Evolutionary conservation across 2,888 invertebrate species (phyloP).

Genomic region (Sinelater perroti): DNA sequence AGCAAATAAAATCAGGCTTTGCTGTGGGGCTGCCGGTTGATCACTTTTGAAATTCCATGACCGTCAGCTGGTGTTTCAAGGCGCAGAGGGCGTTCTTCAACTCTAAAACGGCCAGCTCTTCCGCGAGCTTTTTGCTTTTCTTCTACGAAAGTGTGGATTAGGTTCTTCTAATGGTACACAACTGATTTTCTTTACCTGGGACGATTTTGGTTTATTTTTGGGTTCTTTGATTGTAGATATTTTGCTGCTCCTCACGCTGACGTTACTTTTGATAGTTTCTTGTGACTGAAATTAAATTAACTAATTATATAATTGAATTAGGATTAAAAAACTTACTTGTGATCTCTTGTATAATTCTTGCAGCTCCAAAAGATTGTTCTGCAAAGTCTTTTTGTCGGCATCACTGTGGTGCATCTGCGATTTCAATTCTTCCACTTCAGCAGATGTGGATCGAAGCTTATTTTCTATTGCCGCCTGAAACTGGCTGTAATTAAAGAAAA

Average conservation of each 20-base stretch:
- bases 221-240: not conserved
- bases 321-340: too few species aligned
- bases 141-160: too few species aligned
- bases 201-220: not conserved
- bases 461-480: not conserved
- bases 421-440: conserved; percentile 25
- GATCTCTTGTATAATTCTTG: not conserved
- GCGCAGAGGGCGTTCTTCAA: conserved; percentile 47
- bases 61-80: conserved; percentile 48
- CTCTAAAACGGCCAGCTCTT: conserved; percentile 32
- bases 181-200: conserved; percentile 1
- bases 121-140: not conserved
- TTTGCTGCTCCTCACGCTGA: not conserved
- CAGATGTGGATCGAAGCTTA: not conserved
- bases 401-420: not conserved
- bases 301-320: too few species aligned
- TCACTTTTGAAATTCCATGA: conserved; percentile 52
- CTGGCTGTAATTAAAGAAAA: not conserved
- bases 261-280: not conserved
- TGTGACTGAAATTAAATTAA: not conserved
- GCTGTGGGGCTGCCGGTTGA: too few species aligned
- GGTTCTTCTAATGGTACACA: too few species aligned
- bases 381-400: conserved; percentile 14
- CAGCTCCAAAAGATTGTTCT: conserved; percentile 1
- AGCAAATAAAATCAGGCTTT: too few species aligned